These are phyloP conservation scores for Cephalopachus bancanus DNA, from an alignment of 2,797 vertebrate genomes.

Conservation along the genomic window DNA sequence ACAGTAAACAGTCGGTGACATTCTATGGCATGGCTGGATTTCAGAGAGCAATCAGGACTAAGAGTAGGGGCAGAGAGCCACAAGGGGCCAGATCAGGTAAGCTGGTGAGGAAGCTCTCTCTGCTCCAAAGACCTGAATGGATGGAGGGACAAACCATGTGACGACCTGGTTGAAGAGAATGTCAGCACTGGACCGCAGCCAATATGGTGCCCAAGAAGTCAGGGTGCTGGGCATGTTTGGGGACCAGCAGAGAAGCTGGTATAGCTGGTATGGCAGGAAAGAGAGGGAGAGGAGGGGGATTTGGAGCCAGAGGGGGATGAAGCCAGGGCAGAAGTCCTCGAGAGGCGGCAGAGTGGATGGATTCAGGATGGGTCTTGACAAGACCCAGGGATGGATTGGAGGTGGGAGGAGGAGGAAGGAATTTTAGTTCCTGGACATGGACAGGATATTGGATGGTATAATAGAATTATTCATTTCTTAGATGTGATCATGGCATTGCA, in stretches of 20 bases:
- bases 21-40: background rate
- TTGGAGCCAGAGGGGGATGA: no score
- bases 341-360: background rate
- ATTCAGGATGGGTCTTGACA: background rate
- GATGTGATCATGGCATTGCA: background rate
- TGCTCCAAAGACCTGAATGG: background rate
- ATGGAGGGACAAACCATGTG: background rate
- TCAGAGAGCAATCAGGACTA: background rate
- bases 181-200: background rate
- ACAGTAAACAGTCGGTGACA: background rate
- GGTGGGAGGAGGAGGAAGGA: background rate
- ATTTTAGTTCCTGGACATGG: background rate
- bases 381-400: background rate
- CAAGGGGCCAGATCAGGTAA: background rate
- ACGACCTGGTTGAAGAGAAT: background rate
- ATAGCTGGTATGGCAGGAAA: background rate
- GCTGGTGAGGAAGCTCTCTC: background rate
- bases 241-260: background rate
- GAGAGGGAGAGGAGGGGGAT: background rate
- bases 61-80: rapidly evolving
- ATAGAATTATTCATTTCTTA: background rate
- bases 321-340: rapidly evolving
- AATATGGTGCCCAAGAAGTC: background rate
- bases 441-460: background rate
- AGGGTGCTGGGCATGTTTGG: background rate